A percentile compares a stretch with the other conserved stretches of the same genome.
Conservation (phyloP, 2,797 vertebrate species). For the Perodicticus potto region DNA sequence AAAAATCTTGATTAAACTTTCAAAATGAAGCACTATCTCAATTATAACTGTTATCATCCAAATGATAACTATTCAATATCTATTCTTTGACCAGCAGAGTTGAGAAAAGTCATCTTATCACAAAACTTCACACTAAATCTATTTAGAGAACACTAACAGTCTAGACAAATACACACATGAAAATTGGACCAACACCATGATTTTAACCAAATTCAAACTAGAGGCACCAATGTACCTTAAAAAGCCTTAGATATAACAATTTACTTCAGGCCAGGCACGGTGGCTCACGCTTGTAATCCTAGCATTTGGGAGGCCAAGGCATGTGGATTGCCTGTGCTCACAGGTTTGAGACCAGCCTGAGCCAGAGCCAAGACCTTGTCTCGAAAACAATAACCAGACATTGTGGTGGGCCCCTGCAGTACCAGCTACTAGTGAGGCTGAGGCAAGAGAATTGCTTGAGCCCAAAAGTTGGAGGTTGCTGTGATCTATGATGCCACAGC, state of each 20-base stretch:
- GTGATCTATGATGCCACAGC: too few relatives aligned
- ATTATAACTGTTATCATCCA: not conserved
- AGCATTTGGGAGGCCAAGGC: too few relatives aligned
- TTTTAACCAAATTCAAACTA: slow-evolving; percentile 30
- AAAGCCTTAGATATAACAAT: not conserved
- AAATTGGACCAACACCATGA: not conserved
- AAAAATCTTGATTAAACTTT: slow-evolving; percentile 32
- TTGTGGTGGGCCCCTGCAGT: too few relatives aligned
- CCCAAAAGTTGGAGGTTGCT: too few relatives aligned
- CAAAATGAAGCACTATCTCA: not conserved
- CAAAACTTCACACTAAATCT: not conserved
- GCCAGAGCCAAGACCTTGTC: too few relatives aligned
- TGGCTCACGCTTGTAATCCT: too few relatives aligned
- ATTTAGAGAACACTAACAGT: not conserved
- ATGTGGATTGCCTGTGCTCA: too few relatives aligned
- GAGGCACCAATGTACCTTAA: not conserved
- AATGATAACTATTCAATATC: not conserved
- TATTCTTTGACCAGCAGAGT: not conserved
- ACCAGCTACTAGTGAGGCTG: too few relatives aligned
- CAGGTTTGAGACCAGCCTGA: too few relatives aligned
- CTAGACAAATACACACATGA: not conserved
- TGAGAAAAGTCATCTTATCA: slow-evolving; percentile 23
- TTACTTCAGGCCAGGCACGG: not conserved
- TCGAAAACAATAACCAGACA: too few relatives aligned
- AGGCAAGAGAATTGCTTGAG: too few relatives aligned